phyloP scores from a whole-genome alignment of 2,888 invertebrate genomes.

The Mimachlamys varia region DNA sequence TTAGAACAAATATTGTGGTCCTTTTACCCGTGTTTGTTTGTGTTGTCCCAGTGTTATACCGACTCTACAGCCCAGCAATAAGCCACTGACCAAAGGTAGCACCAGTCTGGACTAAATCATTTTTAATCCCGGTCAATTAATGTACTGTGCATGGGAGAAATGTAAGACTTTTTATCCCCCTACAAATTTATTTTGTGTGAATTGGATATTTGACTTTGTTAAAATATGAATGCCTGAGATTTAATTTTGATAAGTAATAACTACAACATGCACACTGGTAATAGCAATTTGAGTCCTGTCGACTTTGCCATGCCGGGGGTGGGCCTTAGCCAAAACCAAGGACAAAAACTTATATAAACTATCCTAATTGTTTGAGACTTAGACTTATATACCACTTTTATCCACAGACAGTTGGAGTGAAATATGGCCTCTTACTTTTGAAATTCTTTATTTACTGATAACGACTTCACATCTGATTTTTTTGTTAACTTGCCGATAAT shows the following conservation, averaged over 20 bases:
- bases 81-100: not conserved
- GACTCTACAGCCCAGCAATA: not conserved
- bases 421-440: conserved; percentile 34
- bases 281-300: not conserved
- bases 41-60: not conserved
- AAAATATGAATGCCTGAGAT: not conserved
- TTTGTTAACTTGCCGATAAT: not conserved
- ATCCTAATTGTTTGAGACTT: conserved; percentile 24
- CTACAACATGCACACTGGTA: not conserved
- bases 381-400: not conserved
- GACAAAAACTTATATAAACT: conserved; percentile 9
- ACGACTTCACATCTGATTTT: conserved; percentile 25
- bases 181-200: not conserved
- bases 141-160: not conserved
- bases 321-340: not conserved
- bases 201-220: not conserved
- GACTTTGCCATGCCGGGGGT: not conserved
- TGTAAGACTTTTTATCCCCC: not conserved
- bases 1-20: not conserved
- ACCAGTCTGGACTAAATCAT: not conserved
- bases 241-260: conserved; percentile 10
- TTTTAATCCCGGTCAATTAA: conserved; percentile 6
- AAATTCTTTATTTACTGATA: not conserved
- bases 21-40: not conserved
- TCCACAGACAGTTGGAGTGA: conserved; percentile 10